These are phyloP conservation scores for Monochamus saltuarius DNA, from an alignment of 1,140 invertebrate species.

Conservation along the genomic window DNA sequence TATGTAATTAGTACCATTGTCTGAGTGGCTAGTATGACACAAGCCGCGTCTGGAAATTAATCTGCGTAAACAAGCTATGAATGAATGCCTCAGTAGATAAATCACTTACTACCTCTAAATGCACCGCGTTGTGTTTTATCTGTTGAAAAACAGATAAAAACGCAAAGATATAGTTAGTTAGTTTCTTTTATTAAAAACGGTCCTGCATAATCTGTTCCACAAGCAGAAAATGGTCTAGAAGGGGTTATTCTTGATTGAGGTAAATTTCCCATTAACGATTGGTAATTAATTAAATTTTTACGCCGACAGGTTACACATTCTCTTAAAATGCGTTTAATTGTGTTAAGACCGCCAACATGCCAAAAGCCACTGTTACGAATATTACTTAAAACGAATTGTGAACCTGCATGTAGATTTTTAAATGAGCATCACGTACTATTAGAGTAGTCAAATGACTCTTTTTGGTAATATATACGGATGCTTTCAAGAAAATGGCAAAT, in stretches of 20 bases:
- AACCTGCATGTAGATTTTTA: slow-evolving; percentile 8
- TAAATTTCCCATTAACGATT: no score
- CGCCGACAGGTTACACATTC: slow-evolving; percentile 11
- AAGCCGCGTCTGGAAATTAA: slow-evolving; percentile 35
- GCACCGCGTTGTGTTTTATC: slow-evolving; percentile 41
- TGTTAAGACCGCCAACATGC: background rate
- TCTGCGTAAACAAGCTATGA: slow-evolving; percentile 36
- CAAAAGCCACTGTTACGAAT: slow-evolving; percentile 1
- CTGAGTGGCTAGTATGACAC: background rate
- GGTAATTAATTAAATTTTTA: no score
- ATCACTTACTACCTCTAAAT: slow-evolving; percentile 42
- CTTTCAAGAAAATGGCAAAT: background rate
- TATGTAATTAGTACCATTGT: slow-evolving; percentile 12
- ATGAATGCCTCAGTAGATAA: slow-evolving; percentile 41
- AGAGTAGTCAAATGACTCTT: slow-evolving; percentile 12
- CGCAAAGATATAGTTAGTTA: slow-evolving; percentile 40
- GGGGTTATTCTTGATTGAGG: no score
- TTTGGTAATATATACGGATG: background rate
- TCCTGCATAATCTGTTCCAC: no score
- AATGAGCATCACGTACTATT: slow-evolving; percentile 7
- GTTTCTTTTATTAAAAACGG: no score
- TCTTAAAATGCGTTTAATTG: slow-evolving; percentile 1
- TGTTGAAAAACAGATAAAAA: slow-evolving; percentile 45
- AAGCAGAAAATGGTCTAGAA: no score
- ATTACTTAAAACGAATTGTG: slow-evolving; percentile 1